Conservation (phyloP, 2,888 invertebrate species). For the Cancer borealis region DNA sequence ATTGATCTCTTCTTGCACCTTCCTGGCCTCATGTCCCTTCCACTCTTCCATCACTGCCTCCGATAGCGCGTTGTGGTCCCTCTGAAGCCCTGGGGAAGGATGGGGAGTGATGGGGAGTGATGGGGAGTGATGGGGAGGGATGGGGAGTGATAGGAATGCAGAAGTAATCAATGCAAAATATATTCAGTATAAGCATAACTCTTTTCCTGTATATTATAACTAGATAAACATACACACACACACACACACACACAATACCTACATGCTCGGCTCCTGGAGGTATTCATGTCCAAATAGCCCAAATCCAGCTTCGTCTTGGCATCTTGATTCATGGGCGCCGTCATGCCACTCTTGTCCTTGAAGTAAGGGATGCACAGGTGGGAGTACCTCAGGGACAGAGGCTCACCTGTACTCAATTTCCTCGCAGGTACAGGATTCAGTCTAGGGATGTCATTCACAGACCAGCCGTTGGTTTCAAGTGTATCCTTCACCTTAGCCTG, state of each 20-base stretch:
- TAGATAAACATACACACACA: neutral
- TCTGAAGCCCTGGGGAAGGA: neutral
- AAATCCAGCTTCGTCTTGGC: constrained; percentile 65
- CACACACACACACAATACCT: constrained; percentile 38
- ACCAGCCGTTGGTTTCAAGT: neutral
- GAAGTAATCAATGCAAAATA: too few species aligned
- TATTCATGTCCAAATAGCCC: constrained; percentile 71
- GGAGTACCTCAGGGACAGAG: constrained; percentile 57
- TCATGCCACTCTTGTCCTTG: constrained; percentile 70
- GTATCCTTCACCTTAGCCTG: neutral
- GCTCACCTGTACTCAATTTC: neutral
- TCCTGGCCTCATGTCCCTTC: neutral
- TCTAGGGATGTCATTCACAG: neutral
- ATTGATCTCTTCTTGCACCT: neutral
- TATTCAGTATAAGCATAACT: too few species aligned
- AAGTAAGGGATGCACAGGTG: constrained; percentile 70
- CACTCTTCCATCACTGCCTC: neutral
- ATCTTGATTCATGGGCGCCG: constrained; percentile 74
- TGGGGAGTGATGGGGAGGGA: neutral
- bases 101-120: neutral
- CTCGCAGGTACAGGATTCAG: neutral
- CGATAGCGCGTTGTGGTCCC: neutral
- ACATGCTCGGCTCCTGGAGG: constrained; percentile 63
- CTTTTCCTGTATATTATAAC: too few species aligned
- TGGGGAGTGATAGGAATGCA: neutral